Base-by-base conservation (phyloP, 1,140 invertebrate genomes). In the Trypoxylus dichotomus region DNA sequence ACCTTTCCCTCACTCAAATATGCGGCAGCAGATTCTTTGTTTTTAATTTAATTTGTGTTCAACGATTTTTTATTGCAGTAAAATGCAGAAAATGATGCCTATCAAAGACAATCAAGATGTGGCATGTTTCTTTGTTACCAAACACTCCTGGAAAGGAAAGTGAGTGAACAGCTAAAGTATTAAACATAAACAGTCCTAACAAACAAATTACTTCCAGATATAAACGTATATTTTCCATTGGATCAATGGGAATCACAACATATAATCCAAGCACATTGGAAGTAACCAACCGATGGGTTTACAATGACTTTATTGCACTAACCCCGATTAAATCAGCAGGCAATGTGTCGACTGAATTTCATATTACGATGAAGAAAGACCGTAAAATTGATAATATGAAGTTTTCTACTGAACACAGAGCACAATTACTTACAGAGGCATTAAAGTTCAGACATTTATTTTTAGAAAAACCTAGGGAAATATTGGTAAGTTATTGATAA, bases 141-240 rank as follows among this genome's bases (percentile, higher is more conserved):
- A 99, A 88, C 96, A 97, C 86, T 97, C 94, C 11, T 94, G 97
- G 97, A 98, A 97, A 89, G 95, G 97, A 88, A 98, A 96, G 93
- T 96, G 89, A 91, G 93, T 90, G 47, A 25, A 27, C 13, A 77
- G 63, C 7, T 15, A n/a, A 13, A 41, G 1, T 68, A 29, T 68
- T 15, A 74, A 27, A 54, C 13, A 2, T 29, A 54, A 47, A 15
- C 25, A 29, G 11, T 21, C 7, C 27, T 75, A 6, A 75, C 24
- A 54, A 29, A 10, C 25, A 15, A 27, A 75, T 27, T 27, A 74
- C 15, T 85, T 86, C 75, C 81, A 97, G 95, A 85, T 99, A 99
- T 87, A 98, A 98, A 88, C 91, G 98, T 83, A 96, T 99, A 84
- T 97, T 99, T 86, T 97, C 97, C 21, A 94, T 99, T 86, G 98